Evolutionary conservation across 2,888 invertebrate genomes (phyloP), one percentile per base, ranked within the genome.

Genomic region (Pyrrhosoma nymphula): DNA sequence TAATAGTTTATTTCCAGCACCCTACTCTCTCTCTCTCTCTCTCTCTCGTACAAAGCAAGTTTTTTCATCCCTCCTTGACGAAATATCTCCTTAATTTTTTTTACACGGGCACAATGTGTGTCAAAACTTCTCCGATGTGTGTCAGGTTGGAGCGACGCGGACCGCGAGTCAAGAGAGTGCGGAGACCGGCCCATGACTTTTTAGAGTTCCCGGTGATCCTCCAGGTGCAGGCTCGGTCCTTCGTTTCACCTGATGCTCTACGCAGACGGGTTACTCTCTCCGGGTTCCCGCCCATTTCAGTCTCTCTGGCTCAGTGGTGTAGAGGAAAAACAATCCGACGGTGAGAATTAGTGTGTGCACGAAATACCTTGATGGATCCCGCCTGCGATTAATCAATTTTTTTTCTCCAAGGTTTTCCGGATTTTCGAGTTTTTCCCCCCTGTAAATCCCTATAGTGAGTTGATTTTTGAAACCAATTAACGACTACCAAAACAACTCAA

Each of bases 301-400:
- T n/a, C 26, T 56, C n/a, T 16, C 30, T 14, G n/a, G 23, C 60
- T 60, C 69, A 26, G n/a, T 10, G 69, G n/a, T n/a, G 2, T 69
- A 69, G 23, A 69, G 26, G 26, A 69, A 69, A 69, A 69, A 63
- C 23, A 23, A 69, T 26, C 26, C n/a, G n/a, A 8, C n/a, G 69
- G 69, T n/a, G 69, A 69, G 69, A 69, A 69, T 69, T 69, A 69
- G 69, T 69, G 69, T 26, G 69, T 69, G 69, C 69, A 69, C 69
- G 69, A n/a, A 69, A 69, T n/a, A 8, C 1, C n/a, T 69, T n/a
- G n/a, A n/a, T 69, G 69, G 69, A 4, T 69, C 26, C 26, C 60
- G 6, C 60, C n/a, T 26, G 69, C 69, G 69, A 26, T 69, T 23
- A 69, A 69, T 69, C 69, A 10, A 69, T 26, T 69, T 69, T 69